A percentile compares a stretch with the other conserved stretches of the same genome.
Conservation (phyloP, 1,140 invertebrate genomes). For the Triops longicaudatus region DNA sequence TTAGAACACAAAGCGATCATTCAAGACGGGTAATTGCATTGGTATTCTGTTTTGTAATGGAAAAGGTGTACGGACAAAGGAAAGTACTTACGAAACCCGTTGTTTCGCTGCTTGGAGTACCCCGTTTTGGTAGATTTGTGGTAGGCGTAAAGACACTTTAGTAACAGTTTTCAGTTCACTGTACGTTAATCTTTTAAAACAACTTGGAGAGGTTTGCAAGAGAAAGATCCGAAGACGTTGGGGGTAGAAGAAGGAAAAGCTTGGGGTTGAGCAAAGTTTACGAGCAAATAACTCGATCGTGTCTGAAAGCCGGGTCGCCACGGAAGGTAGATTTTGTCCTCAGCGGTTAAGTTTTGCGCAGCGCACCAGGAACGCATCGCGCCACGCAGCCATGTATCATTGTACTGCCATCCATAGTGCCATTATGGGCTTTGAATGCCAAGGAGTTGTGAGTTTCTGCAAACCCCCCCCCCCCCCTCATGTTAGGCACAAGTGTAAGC, state of each 20-base stretch:
- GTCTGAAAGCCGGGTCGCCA: background rate
- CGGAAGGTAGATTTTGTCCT: constrained; percentile 10
- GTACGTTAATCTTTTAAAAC: background rate
- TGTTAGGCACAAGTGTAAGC: background rate
- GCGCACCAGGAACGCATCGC: background rate
- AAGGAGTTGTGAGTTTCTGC: background rate
- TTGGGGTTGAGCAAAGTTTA: background rate
- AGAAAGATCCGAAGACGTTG: too few species aligned
- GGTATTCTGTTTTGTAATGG: too few species aligned
- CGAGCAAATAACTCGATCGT: background rate
- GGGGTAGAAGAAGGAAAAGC: background rate
- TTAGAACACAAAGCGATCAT: too few species aligned
- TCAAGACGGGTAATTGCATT: too few species aligned
- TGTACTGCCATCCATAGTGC: background rate
- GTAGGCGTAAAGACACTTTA: background rate
- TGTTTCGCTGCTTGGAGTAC: constrained; percentile 3
- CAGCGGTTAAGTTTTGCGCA: background rate
- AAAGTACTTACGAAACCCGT: constrained; percentile 6
- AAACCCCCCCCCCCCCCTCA: too few species aligned
- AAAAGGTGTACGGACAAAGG: background rate
- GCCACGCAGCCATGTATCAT: background rate
- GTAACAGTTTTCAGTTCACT: background rate
- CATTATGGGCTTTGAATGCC: constrained; percentile 1
- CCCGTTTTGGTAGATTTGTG: constrained; percentile 11
- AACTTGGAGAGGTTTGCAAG: background rate